Conservation (phyloP, 2,113 vertebrate species). For the Morphnarchus princeps region DNA sequence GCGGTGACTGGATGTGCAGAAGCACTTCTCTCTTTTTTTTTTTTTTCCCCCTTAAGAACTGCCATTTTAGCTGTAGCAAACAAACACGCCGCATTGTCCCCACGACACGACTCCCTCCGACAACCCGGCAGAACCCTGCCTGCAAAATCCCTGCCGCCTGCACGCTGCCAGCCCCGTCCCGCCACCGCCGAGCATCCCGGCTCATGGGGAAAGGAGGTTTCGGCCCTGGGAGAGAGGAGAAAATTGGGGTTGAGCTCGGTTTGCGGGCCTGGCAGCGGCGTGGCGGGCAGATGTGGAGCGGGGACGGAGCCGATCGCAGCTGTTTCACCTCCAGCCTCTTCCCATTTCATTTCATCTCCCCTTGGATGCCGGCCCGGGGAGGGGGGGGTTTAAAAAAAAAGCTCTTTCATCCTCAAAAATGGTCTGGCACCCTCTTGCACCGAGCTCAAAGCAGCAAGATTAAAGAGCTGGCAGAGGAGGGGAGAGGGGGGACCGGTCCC, state of each 20-base stretch:
- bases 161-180: neutral
- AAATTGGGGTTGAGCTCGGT: neutral
- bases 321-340: constrained; percentile 55
- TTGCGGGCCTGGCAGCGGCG: neutral
- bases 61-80: constrained; percentile 60
- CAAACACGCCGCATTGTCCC: constrained; percentile 24
- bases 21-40: neutral
- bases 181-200: fast-evolving
- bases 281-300: neutral
- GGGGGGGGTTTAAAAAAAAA: neutral
- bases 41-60: constrained; percentile 16
- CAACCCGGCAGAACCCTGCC: neutral
- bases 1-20: neutral
- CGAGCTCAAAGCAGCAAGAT: neutral
- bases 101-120: neutral
- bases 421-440: constrained; percentile 10
- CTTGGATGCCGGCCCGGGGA: neutral
- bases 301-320: neutral
- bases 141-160: neutral
- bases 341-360: constrained; percentile 48
- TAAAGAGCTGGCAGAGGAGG: neutral
- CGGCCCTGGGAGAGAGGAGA: neutral
- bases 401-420: constrained; percentile 48
- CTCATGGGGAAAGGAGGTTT: neutral
- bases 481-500: neutral